phyloP scores from a whole-genome alignment of 2,888 invertebrate genomes.

The Lamellibrachia satsuma region DNA sequence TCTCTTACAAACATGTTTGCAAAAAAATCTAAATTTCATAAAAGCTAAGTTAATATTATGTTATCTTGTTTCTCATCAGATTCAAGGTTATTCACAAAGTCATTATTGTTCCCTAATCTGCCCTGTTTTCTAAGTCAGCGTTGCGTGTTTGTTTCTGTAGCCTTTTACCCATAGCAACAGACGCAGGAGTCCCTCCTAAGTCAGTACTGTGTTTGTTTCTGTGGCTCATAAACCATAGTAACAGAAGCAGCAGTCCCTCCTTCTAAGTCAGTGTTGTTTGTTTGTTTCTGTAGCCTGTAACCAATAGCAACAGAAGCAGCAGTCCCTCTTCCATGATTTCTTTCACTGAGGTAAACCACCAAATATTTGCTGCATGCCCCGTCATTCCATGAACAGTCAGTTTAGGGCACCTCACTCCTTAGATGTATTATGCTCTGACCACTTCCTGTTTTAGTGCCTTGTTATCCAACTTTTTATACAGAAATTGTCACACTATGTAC shows the following conservation, averaged over 20 bases:
- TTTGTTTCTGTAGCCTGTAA: slow-evolving; percentile 9
- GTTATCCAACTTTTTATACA: not conserved
- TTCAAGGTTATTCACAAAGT: not conserved
- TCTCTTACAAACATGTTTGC: no score
- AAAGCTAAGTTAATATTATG: no score
- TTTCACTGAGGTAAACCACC: slow-evolving; percentile 49
- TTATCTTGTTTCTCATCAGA: no score
- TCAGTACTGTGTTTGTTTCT: not conserved
- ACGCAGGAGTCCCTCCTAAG: slow-evolving; percentile 39
- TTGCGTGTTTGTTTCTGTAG: not conserved
- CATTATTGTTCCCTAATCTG: not conserved
- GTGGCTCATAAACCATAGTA: slow-evolving; percentile 21
- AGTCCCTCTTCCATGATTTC: slow-evolving; percentile 49
- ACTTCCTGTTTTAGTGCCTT: not conserved
- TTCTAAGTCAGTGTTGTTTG: not conserved
- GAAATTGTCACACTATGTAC: not conserved
- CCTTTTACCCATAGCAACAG: slow-evolving; percentile 23
- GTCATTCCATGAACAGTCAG: not conserved
- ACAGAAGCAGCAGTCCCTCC: not conserved
- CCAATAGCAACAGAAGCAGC: slow-evolving; percentile 24
- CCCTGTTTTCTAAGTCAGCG: not conserved
- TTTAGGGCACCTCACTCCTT: not conserved
- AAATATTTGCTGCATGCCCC: not conserved
- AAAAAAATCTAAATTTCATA: no score
- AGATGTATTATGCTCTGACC: not conserved